Evolutionary conservation across 2,888 invertebrate genomes (phyloP).

Genomic region (Meloe dianella): DNA sequence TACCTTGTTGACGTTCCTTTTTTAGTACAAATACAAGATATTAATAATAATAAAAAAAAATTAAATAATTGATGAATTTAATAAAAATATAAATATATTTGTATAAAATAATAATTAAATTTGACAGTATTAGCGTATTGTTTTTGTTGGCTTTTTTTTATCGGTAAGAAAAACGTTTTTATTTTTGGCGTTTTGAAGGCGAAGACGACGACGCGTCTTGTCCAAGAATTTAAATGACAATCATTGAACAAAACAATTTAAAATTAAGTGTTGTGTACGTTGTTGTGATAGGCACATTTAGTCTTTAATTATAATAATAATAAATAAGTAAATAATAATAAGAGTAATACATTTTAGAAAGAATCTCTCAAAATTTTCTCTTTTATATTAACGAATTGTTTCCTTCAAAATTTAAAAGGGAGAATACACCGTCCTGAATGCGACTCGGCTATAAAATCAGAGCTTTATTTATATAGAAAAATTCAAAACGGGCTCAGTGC

Average conservation of each 20-base stretch:
- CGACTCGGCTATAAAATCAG: constrained; percentile 35
- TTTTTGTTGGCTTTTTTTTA: constrained; percentile 16
- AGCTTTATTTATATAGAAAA: constrained; percentile 31
- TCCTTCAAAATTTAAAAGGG: neutral
- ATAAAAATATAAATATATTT: constrained; percentile 38
- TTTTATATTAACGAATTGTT: neutral
- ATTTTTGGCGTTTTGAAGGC: constrained; percentile 54
- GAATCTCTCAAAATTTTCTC: neutral
- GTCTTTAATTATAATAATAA: neutral
- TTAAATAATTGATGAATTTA: constrained; percentile 15
- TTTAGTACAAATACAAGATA: constrained; percentile 53
- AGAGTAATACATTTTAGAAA: neutral
- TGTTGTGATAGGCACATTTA: constrained; percentile 28
- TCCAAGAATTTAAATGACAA: constrained; percentile 60
- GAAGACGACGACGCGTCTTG: constrained; percentile 56
- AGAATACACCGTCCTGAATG: constrained; percentile 44
- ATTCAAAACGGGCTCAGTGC: constrained; percentile 49
- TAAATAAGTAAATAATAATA: neutral
- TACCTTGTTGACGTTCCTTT: constrained; percentile 46
- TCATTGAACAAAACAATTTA: constrained; percentile 46
- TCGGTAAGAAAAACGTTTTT: constrained; percentile 30
- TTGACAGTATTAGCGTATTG: constrained; percentile 23
- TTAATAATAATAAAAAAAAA: neutral
- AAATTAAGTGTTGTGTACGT: constrained; percentile 30
- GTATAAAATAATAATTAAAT: constrained; percentile 31